Percentiles rank a stretch among this genome's conserved stretches.
These are phyloP conservation scores for Psittacara wagleri DNA, from an alignment of 2,113 vertebrate genomes.

Conservation along the genomic window DNA sequence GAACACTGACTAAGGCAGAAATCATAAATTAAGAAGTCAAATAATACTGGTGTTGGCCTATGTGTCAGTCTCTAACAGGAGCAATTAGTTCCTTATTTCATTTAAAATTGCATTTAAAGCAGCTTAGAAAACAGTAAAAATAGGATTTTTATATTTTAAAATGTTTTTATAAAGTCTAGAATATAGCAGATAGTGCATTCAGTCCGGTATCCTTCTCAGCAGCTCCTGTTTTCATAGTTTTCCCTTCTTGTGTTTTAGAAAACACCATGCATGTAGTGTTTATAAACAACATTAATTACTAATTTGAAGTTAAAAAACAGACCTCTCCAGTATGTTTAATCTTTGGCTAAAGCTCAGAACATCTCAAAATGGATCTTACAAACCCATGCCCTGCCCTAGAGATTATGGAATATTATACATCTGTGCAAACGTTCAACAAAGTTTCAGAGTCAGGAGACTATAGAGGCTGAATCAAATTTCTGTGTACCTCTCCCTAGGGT, in stretches of 20 bases:
- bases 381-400: not conserved
- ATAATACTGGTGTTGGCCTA: not conserved
- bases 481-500: not conserved
- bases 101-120: not conserved
- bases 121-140: not conserved
- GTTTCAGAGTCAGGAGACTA: not conserved
- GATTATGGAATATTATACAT: not conserved
- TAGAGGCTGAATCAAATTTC: constrained; percentile 8
- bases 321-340: not conserved
- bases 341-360: not conserved
- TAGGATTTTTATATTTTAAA: not conserved
- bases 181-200: not conserved
- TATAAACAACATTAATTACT: not conserved
- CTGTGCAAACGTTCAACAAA: not conserved
- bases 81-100: not conserved
- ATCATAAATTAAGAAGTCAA: not conserved
- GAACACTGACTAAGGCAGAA: not conserved
- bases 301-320: not conserved
- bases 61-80: not conserved
- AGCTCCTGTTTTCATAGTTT: not conserved
- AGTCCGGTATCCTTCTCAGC: not conserved
- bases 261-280: not conserved
- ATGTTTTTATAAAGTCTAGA: not conserved
- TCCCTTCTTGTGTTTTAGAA: not conserved
- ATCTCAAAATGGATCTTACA: not conserved